A percentile compares a stretch with the other conserved stretches of the same genome.
These are phyloP conservation scores for Chionis minor DNA, from an alignment of 2,113 vertebrate genomes.

Conservation along the genomic window DNA sequence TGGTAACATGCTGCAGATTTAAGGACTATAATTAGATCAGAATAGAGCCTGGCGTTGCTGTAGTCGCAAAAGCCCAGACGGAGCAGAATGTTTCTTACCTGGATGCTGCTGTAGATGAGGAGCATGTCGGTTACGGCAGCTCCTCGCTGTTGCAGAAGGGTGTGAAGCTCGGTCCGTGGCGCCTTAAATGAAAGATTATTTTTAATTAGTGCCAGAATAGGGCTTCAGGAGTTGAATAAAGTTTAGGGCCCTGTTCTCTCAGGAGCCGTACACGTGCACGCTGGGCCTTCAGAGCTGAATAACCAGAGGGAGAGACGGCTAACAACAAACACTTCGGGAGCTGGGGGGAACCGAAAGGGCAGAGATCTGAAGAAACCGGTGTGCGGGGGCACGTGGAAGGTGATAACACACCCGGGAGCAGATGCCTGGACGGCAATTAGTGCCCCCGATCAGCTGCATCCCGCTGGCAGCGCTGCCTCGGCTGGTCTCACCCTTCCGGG, in stretches of 20 bases:
- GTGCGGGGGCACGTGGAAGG: background rate
- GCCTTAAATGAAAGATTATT: background rate
- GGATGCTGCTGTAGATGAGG: background rate
- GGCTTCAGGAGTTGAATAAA: background rate
- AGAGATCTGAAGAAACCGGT: background rate
- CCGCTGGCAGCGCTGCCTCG: background rate
- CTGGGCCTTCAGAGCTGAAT: background rate
- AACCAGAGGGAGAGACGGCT: background rate
- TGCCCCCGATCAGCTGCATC: background rate
- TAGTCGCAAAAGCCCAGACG: background rate
- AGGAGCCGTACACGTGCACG: background rate
- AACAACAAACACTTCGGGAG: background rate
- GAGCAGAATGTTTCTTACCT: background rate
- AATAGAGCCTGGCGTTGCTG: background rate
- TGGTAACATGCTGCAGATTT: background rate
- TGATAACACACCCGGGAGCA: fast-evolving
- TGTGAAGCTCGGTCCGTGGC: background rate
- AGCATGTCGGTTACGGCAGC: background rate
- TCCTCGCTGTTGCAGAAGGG: background rate
- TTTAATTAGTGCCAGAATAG: background rate
- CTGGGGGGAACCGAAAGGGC: fast-evolving
- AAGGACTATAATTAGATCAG: background rate
- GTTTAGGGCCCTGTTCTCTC: background rate
- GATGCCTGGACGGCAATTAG: background rate
- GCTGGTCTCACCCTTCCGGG: background rate